Conservation (phyloP, 2,797 vertebrate species). For the Cyclopterus lumpus region DNA sequence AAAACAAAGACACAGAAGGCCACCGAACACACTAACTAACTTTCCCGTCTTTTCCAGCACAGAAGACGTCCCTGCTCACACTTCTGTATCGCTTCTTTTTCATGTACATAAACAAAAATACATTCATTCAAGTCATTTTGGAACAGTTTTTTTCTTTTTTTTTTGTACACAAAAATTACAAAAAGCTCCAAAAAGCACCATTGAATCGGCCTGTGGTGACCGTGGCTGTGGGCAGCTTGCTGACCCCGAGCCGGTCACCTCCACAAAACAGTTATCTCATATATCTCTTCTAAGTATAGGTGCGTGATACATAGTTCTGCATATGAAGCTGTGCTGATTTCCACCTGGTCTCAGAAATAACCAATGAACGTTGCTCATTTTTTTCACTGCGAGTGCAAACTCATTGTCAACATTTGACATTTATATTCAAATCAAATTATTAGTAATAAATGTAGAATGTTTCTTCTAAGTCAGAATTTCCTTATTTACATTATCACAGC, state of each 20-base stretch:
- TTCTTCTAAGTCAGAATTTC: conserved; percentile 38
- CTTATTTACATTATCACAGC: conserved; percentile 60
- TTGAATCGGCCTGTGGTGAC: conserved; percentile 86
- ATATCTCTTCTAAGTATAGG: conserved; percentile 79
- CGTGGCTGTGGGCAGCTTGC: conserved; percentile 56
- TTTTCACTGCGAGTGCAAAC: conserved; percentile 51
- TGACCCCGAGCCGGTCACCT: conserved; percentile 75
- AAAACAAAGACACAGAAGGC: conserved; percentile 84
- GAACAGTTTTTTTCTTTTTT: conserved; percentile 81
- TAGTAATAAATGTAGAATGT: conserved; percentile 14
- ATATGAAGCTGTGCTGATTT: conserved; percentile 67
- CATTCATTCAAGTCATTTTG: conserved; percentile 91
- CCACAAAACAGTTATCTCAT: conserved; percentile 81
- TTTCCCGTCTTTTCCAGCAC: conserved; percentile 71
- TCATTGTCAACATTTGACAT: conserved; percentile 28
- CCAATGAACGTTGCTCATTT: neutral
- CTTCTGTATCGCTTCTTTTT: conserved; percentile 80
- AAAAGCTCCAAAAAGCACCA: conserved; percentile 89
- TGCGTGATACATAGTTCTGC: conserved; percentile 76
- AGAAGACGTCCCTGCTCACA: conserved; percentile 73
- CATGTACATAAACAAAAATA: conserved; percentile 85
- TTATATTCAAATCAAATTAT: conserved; percentile 36
- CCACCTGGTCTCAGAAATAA: conserved; percentile 69
- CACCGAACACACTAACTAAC: conserved; percentile 71
- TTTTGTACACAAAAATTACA: conserved; percentile 87